Evolutionary conservation across 2,113 vertebrate genomes (phyloP).

Genomic region (Platysteira castanea): DNA sequence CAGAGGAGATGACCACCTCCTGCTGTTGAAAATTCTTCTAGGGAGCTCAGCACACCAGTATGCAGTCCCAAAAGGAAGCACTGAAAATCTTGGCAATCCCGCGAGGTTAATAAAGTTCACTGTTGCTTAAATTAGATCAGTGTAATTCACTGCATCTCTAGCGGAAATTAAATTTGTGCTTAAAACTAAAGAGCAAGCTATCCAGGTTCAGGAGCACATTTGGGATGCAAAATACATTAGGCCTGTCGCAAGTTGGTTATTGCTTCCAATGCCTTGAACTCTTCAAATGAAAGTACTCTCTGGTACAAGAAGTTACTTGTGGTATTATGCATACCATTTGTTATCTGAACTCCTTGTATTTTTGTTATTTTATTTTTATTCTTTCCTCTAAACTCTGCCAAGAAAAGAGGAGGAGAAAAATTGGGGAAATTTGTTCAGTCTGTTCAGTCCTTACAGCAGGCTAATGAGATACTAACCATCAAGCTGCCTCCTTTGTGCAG

Average conservation of each 20-base stretch:
- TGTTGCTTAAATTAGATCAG: conserved; percentile 67
- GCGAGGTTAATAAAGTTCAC: conserved; percentile 65
- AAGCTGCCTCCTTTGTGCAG: neutral
- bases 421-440: neutral
- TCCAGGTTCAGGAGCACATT: conserved; percentile 18
- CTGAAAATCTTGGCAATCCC: conserved; percentile 44
- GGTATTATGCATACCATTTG: neutral
- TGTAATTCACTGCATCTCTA: conserved; percentile 50
- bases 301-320: neutral
- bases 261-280: neutral
- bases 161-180: conserved; percentile 65
- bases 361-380: neutral
- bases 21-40: neutral
- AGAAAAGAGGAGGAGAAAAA: neutral
- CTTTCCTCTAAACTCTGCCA: neutral
- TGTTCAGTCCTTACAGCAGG: neutral
- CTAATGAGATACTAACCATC: neutral
- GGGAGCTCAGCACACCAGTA: neutral
- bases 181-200: conserved; percentile 47
- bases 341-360: neutral
- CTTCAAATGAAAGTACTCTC: neutral
- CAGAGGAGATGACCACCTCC: neutral
- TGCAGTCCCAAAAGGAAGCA: conserved; percentile 25
- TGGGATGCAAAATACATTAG: conserved; percentile 39
- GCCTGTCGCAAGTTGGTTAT: neutral